Evolutionary conservation across 2,113 vertebrate species (phyloP).

Genomic region (Laticauda laticaudata): DNA sequence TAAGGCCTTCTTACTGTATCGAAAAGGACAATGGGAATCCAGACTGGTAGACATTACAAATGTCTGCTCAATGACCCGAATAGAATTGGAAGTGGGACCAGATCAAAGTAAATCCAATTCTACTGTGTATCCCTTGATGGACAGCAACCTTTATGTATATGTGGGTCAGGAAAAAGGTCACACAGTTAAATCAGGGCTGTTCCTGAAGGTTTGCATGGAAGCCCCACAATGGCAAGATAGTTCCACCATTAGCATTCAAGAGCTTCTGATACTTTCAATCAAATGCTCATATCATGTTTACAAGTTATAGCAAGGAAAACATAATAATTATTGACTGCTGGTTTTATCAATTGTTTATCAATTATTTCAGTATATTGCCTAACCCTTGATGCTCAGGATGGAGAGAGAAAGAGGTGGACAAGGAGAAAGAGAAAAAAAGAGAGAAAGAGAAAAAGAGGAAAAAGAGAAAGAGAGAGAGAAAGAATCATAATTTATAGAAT

Average conservation of each 20-base stretch:
- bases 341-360: neutral
- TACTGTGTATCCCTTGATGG: neutral
- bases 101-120: neutral
- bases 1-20: neutral
- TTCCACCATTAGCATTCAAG: neutral
- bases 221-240: too few relatives aligned
- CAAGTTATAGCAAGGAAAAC: neutral
- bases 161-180: neutral
- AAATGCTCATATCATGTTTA: neutral
- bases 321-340: neutral
- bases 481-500: neutral
- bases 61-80: neutral
- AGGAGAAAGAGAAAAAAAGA: neutral
- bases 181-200: neutral
- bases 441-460: rapidly evolving
- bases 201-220: neutral
- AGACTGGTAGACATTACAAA: neutral
- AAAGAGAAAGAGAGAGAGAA: neutral
- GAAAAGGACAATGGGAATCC: neutral
- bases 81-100: neutral
- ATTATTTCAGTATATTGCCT: neutral
- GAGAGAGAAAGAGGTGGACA: neutral
- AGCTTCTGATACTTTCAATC: neutral
- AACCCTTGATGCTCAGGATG: neutral
- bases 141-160: neutral